These are phyloP conservation scores for Pachyseris speciosa DNA, from an alignment of 64 coral and sea anemone genomes.

Conservation along the genomic window DNA sequence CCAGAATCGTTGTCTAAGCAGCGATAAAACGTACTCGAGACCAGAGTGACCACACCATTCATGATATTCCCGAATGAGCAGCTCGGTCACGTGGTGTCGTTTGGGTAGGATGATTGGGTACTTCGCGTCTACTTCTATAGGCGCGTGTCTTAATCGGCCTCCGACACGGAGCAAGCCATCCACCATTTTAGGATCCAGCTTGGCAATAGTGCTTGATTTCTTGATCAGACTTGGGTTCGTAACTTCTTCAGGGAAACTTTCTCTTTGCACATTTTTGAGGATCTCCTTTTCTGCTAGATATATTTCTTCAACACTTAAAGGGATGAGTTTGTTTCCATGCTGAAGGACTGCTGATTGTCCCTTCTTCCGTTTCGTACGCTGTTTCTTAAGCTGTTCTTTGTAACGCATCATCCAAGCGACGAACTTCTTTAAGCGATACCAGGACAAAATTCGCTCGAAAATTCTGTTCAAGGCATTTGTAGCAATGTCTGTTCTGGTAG, in stretches of 20 bases:
- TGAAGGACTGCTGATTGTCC: no score
- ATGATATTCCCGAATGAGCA: slow-evolving; percentile 31
- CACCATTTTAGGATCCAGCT: neutral
- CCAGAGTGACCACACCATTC: slow-evolving; percentile 18
- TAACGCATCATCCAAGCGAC: slow-evolving; percentile 33
- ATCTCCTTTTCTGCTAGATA: neutral
- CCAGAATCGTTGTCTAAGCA: slow-evolving; percentile 21
- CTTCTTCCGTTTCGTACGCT: no score
- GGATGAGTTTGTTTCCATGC: neutral
- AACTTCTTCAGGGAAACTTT: neutral
- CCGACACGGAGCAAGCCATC: neutral
- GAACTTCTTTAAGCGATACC: slow-evolving; percentile 19
- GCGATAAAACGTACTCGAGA: slow-evolving; percentile 8
- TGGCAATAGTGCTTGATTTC: neutral
- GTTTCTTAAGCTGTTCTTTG: neutral
- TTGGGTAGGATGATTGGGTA: slow-evolving; percentile 51
- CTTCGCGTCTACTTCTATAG: neutral
- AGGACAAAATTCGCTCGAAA: slow-evolving; percentile 9
- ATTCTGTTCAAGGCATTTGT: neutral
- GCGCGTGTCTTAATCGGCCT: slow-evolving; percentile 30
- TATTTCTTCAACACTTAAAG: neutral
- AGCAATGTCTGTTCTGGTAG: neutral
- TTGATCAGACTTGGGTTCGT: neutral
- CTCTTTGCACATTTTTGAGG: neutral
- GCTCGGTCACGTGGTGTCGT: slow-evolving; percentile 4